A percentile compares a stretch with the other conserved stretches of the same genome.
phyloP scores from a whole-genome alignment of 2,888 invertebrate species.

The Himalopsyche anomala region DNA sequence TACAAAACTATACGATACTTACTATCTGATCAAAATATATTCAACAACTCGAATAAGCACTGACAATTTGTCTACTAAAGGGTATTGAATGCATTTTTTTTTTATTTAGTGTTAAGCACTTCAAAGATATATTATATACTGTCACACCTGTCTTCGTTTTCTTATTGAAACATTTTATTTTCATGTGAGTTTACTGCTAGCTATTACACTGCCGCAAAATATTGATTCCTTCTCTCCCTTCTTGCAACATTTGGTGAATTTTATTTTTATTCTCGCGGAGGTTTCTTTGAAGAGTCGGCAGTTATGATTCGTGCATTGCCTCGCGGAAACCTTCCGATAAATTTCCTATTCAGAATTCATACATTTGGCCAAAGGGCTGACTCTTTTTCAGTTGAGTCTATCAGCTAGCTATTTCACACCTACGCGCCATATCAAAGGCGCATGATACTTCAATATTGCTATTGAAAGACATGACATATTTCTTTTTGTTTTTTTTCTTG shows the following conservation, averaged over 20 bases:
- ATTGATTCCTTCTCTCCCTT: constrained; percentile 4
- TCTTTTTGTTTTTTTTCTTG: not conserved
- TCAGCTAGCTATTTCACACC: constrained; percentile 27
- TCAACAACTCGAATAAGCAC: no score
- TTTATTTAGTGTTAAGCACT: no score
- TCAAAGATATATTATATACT: no score
- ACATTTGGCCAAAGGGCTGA: constrained; percentile 14
- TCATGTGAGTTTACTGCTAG: not conserved
- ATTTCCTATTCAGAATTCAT: constrained; percentile 37
- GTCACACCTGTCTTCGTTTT: no score
- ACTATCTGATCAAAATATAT: no score
- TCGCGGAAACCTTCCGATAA: constrained; percentile 21
- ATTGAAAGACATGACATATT: not conserved
- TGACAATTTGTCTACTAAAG: no score
- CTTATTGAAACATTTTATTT: not conserved
- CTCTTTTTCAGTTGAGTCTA: not conserved
- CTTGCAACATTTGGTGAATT: constrained; percentile 2
- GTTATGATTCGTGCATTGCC: constrained; percentile 35
- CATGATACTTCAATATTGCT: not conserved
- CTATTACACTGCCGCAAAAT: constrained; percentile 1
- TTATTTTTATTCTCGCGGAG: constrained; percentile 18
- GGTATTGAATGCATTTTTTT: no score
- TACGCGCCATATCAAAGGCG: not conserved
- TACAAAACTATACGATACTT: no score
- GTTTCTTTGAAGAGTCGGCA: constrained; percentile 7